A percentile compares a stretch with the other conserved stretches of the same genome.
Conservation (phyloP, 2,113 vertebrate species). For the Siniperca chuatsi region DNA sequence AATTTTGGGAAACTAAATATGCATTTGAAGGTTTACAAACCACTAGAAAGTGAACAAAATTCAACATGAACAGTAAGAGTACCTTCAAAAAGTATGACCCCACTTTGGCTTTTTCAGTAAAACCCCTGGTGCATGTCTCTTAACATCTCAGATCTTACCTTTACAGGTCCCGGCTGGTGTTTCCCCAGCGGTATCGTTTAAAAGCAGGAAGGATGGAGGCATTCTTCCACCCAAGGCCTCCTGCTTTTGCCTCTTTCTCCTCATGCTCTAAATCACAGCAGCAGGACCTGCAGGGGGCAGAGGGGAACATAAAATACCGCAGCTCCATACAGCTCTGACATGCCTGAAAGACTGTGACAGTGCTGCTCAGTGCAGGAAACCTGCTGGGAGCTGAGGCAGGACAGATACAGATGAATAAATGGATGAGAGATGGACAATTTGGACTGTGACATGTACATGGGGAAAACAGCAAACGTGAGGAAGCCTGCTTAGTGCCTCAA, state of each 20-base stretch:
- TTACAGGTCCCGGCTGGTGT: conserved; percentile 37
- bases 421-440: conserved; percentile 25
- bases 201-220: conserved; percentile 61
- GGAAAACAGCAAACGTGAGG: conserved; percentile 24
- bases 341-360: conserved; percentile 46
- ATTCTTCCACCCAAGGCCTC: conserved; percentile 20
- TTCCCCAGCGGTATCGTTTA: conserved; percentile 56
- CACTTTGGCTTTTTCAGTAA: conserved; percentile 13
- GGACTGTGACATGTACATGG: conserved; percentile 20
- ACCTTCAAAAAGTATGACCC: conserved; percentile 13
- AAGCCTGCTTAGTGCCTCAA: neutral
- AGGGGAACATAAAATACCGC: conserved; percentile 65
- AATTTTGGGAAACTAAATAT: neutral
- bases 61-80: neutral
- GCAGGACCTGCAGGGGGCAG: conserved; percentile 66
- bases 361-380: conserved; percentile 20
- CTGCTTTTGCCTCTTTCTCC: conserved; percentile 16
- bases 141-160: conserved; percentile 29
- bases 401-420: conserved; percentile 39
- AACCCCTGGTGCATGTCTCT: conserved; percentile 28
- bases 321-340: conserved; percentile 33
- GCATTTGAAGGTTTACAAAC: neutral
- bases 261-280: conserved; percentile 69
- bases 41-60: neutral
- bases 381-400: conserved; percentile 25